Conservation (phyloP, 1,140 invertebrate genomes). For the Camponotus pennsylvanicus region DNA sequence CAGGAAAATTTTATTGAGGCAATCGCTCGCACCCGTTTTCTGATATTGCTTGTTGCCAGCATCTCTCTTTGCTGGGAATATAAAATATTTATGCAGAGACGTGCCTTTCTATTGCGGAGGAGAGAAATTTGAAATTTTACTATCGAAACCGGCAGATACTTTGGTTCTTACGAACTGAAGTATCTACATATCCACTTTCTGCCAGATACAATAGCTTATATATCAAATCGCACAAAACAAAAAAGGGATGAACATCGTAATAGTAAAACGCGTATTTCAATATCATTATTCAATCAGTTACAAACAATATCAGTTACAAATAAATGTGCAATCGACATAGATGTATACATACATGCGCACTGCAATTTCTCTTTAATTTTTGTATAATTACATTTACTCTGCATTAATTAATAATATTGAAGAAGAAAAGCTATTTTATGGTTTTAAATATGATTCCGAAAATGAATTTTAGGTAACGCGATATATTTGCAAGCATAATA, state of each 20-base stretch:
- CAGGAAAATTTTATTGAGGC: constrained; percentile 3
- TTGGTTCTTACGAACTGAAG: constrained; percentile 38
- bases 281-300: background rate
- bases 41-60: constrained; percentile 15
- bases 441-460: background rate
- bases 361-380: background rate
- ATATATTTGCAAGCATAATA: no score
- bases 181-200: constrained; percentile 50
- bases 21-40: background rate
- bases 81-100: constrained; percentile 73
- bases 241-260: background rate
- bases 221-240: constrained; percentile 24
- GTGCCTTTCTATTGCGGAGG: constrained; percentile 39
- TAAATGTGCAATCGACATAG: background rate
- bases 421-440: background rate
- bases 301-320: background rate
- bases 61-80: constrained; percentile 32
- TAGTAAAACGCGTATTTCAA: constrained; percentile 1
- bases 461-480: background rate
- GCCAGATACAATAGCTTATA: constrained; percentile 36
- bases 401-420: background rate
- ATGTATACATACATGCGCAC: background rate
- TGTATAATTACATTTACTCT: background rate
- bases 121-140: constrained; percentile 74
- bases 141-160: constrained; percentile 31